Base-by-base conservation (phyloP, 2,797 vertebrate species). In the Limosa lapponica region DNA sequence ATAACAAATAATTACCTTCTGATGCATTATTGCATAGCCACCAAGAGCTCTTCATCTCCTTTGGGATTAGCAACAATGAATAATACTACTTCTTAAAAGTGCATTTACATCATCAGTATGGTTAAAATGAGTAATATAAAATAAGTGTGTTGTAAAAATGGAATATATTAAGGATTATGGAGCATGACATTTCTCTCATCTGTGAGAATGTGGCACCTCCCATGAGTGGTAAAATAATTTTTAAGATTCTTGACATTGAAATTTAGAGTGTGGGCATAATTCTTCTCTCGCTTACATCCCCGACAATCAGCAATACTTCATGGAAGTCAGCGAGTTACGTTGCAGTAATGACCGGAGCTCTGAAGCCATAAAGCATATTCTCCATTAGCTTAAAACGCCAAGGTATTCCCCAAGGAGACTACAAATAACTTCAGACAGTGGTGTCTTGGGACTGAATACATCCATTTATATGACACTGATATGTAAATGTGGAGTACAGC, bases 1-100 rank as follows among this genome's bases (percentile, higher is more conserved):
- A 90, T 93, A 95, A 93, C 75, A 92, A 96, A 96, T 96, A 94
- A 96, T 95, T 96, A 87, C 86, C 59, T 93, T 89, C 62, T 84
- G 83, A 89, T 90, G 85, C 87, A 94, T 93, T 95, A 95, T 41
- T 90, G 61, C 93, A 73, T 32, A 85, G 81, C 86, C 67, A 87
- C 51, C 55, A 88, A 82, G 84, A 90, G 87, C 81, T 89, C 81
- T 87, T 79, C 34, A 46, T 77, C 80, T 94, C 94, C 90, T 80
- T 43, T 87, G 95, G 91, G 96, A 95, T 90, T 89, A 87, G 73
- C 36, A 84, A 66, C 54, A 95, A 89, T 71, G 86, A 96, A 67
- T 87, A 95, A 64, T 59, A 66, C 57, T 80, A 77, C 51, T 90
- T 58, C 91, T 95, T 91, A 72, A 75, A 89, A 94, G 80, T 34